Conservation (phyloP, 2,113 vertebrate species). For the Phyllopteryx taeniolatus region DNA sequence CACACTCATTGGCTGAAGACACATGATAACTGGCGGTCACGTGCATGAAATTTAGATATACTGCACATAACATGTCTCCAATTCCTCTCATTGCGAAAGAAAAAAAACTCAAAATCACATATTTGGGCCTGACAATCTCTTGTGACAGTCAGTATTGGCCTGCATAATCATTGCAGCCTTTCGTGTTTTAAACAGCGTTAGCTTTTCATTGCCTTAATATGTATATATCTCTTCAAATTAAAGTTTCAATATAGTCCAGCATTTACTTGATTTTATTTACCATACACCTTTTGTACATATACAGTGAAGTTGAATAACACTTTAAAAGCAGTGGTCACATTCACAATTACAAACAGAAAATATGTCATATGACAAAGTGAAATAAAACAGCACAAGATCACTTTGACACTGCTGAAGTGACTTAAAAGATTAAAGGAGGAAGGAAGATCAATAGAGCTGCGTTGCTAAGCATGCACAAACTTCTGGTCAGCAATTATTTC, state of each 20-base stretch:
- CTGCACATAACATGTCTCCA: not conserved
- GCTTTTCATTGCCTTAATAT: not conserved
- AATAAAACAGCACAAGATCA: not conserved
- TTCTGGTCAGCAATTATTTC: not conserved
- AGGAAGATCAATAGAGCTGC: not conserved
- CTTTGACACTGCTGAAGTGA: not conserved
- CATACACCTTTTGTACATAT: not conserved
- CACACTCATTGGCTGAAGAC: not conserved
- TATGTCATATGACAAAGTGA: not conserved
- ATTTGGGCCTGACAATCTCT: not conserved
- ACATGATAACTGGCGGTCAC: not conserved
- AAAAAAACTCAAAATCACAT: not conserved
- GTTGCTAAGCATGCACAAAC: not conserved
- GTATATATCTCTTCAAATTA: not conserved
- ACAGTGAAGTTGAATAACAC: not conserved
- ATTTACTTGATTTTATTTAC: no score
- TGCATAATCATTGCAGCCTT: not conserved
- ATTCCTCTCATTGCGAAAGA: not conserved
- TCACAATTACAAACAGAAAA: not conserved
- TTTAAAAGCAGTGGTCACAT: not conserved
- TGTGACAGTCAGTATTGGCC: not conserved
- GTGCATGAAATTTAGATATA: not conserved
- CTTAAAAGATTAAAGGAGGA: not conserved
- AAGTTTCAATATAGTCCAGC: not conserved
- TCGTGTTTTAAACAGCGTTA: not conserved